Base-by-base conservation (phyloP, 2,888 invertebrate genomes). In the Tenthredo amoena region DNA sequence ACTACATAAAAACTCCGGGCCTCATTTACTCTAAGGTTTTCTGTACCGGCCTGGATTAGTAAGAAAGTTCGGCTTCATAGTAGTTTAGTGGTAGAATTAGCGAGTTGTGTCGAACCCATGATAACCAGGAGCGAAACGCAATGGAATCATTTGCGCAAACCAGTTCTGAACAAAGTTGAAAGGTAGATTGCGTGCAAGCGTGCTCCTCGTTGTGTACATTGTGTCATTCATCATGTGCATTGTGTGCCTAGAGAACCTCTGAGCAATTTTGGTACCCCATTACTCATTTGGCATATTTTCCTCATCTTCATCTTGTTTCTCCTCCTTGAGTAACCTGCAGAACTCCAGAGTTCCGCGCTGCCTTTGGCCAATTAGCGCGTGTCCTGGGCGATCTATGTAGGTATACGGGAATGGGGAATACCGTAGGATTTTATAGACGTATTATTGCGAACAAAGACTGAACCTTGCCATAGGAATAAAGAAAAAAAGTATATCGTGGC, bases 141-240 rank as follows among this genome's bases (percentile, higher is more conserved):
- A 85, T 72, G 55, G 68, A 85, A 50, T 82, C 82, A 85, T 85
- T 85, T 74, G 84, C 58, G 58, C 47, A 37, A 50, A 50, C 21
- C 37, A 50, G 26, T 81, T 81, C 21, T 37, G 3, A 55, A 55
- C 40, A 2, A 21, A 62, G 81, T 72, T 85, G 37, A 83, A 71
- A 50, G 82, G 34, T 50, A 37, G 58, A 85, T 85, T 37, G 85
- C 85, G 85, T 85, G 85, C 62, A 37, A 40, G 34, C n/a, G 21
- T 21, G 58, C 7, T 10, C 40, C 21, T 37, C 40, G 4, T 40
- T 81, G 50, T 62, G 12, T 58, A 81, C 21, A 58, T 31, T 81
- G 62, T 81, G 62, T 81, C 40, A 62, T 81, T 34, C 81, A 62
- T 81, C 81, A 40, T 81, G 58, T 21, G 10, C 58, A 81, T 81